phyloP scores from a whole-genome alignment of 2,113 vertebrate species.

The Sula dactylatra region DNA sequence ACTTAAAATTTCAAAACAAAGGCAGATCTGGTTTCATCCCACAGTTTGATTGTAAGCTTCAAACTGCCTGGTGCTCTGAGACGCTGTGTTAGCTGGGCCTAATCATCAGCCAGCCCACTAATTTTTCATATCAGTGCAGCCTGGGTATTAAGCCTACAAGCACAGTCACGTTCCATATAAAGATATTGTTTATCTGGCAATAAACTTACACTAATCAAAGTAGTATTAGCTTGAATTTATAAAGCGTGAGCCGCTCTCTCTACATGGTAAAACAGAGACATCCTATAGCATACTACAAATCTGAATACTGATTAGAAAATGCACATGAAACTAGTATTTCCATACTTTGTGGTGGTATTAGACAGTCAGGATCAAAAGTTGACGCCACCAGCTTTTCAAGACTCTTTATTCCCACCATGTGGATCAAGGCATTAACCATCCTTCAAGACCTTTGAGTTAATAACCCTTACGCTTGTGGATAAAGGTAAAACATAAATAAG shows the following conservation, averaged over 20 bases:
- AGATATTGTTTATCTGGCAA: background rate
- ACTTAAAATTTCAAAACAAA: background rate
- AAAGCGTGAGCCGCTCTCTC: background rate
- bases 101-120: background rate
- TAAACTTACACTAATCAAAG: background rate
- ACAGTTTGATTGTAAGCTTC: background rate
- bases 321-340: background rate
- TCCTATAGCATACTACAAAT: background rate
- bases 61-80: background rate
- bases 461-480: background rate
- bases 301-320: background rate
- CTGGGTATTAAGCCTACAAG: constrained; percentile 1
- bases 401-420: background rate
- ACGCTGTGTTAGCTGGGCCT: background rate
- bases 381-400: background rate
- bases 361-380: background rate
- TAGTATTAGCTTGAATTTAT: background rate
- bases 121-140: background rate
- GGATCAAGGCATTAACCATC: background rate
- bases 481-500: background rate
- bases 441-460: background rate
- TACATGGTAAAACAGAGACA: background rate
- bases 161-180: background rate
- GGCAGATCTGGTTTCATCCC: background rate
- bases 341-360: background rate